A percentile compares a stretch with the other conserved stretches of the same genome.
Conservation (phyloP, 2,888 invertebrate species). For the Alcis repandata region DNA sequence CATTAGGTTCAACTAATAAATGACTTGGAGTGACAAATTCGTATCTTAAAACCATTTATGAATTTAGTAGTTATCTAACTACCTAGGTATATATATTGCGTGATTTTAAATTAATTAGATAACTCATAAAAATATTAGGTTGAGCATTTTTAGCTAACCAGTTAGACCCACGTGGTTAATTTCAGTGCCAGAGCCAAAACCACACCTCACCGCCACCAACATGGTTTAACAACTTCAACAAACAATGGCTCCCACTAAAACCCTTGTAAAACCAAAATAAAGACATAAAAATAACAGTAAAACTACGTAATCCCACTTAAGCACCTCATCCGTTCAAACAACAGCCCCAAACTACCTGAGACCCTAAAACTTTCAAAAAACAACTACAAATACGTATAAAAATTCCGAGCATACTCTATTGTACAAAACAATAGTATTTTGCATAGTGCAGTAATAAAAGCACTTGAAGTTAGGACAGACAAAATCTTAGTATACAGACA, state of each 20-base stretch:
- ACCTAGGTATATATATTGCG: neutral
- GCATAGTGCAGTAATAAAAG: conserved; percentile 52
- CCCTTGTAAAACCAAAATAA: conserved; percentile 17
- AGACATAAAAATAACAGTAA: conserved; percentile 31
- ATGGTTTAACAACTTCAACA: conserved; percentile 13
- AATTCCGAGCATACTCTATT: conserved; percentile 50
- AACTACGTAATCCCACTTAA: conserved; percentile 32
- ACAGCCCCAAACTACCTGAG: conserved; percentile 39
- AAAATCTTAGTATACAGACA: conserved; percentile 50
- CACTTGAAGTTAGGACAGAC: no score
- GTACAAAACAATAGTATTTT: conserved; percentile 47
- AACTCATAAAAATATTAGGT: no score
- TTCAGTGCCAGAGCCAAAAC: neutral
- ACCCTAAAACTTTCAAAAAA: conserved; percentile 31
- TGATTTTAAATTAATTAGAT: no score
- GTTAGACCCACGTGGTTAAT: no score
- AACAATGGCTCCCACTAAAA: conserved; percentile 5
- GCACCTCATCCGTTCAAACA: conserved; percentile 25
- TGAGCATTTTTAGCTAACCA: no score
- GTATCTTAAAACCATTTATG: no score
- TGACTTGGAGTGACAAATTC: no score
- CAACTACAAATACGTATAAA: conserved; percentile 37
- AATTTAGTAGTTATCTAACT: no score
- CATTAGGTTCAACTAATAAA: no score
- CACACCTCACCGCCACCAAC: neutral